phyloP scores from a whole-genome alignment of 2,113 vertebrate species.

The Colossoma macropomum region DNA sequence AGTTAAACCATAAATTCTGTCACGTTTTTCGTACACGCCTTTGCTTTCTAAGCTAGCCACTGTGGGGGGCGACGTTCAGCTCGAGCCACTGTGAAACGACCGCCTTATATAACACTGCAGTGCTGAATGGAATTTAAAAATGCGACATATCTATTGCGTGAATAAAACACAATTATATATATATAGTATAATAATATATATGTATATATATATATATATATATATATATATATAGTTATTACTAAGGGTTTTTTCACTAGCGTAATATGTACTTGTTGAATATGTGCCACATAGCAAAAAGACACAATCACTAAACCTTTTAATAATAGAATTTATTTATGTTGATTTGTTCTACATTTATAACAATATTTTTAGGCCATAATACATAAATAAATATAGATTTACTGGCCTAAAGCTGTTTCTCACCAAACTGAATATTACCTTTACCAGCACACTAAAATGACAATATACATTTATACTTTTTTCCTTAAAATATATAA shows the following conservation, averaged over 20 bases:
- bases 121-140: not conserved
- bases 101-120: not conserved
- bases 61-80: not conserved
- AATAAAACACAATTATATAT: too few species aligned
- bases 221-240: too few species aligned
- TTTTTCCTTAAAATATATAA: conserved; percentile 49
- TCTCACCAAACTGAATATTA: conserved; percentile 66
- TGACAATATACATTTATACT: conserved; percentile 66
- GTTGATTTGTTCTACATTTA: conserved; percentile 50
- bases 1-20: conserved; percentile 71
- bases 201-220: too few species aligned
- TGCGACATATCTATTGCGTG: not conserved
- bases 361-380: conserved; percentile 70
- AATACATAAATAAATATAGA: conserved; percentile 81
- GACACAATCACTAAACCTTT: conserved; percentile 51
- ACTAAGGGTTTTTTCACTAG: too few species aligned
- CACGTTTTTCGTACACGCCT: conserved; percentile 66
- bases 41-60: conserved; percentile 53
- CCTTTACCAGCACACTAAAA: conserved; percentile 72
- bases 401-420: conserved; percentile 70
- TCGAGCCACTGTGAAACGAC: not conserved
- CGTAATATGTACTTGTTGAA: not conserved
- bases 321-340: conserved; percentile 66
- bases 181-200: too few species aligned
- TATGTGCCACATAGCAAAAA: not conserved